phyloP scores from a whole-genome alignment of 2,797 vertebrate species.

The Danio albolineatus region DNA sequence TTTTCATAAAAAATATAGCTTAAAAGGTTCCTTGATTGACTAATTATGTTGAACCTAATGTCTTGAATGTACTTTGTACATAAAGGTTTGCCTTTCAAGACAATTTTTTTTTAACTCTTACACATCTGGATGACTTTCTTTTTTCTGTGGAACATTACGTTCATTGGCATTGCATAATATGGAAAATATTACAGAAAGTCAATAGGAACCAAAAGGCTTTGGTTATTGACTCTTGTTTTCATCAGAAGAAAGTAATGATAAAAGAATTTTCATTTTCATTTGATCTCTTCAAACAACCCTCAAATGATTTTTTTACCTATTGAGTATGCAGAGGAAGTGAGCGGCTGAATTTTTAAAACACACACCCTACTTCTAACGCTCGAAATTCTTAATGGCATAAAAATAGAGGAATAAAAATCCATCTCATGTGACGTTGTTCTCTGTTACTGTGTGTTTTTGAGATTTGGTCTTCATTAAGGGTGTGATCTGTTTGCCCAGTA shows the following conservation, averaged over 20 bases:
- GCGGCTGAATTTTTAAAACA: neutral
- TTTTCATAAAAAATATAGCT: neutral
- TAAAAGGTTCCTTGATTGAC: no score
- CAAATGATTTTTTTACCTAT: neutral
- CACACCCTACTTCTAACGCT: neutral
- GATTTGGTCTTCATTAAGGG: neutral
- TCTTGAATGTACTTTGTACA: no score
- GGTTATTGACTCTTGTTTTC: neutral
- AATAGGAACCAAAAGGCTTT: no score
- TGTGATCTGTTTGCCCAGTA: slow-evolving; percentile 35
- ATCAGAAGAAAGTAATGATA: neutral
- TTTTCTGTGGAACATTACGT: no score
- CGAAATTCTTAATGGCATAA: neutral
- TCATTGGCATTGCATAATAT: no score
- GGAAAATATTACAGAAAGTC: no score
- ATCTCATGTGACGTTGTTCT: neutral
- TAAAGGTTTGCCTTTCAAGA: no score
- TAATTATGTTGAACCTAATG: no score
- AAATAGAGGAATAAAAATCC: neutral
- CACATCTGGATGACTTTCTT: no score
- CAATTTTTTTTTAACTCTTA: no score
- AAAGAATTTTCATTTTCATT: neutral
- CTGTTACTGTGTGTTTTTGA: neutral
- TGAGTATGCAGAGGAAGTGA: neutral
- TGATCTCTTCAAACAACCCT: neutral